Conservation (phyloP, 2,113 vertebrate genomes). For the Aspiorhynchus laticeps region DNA sequence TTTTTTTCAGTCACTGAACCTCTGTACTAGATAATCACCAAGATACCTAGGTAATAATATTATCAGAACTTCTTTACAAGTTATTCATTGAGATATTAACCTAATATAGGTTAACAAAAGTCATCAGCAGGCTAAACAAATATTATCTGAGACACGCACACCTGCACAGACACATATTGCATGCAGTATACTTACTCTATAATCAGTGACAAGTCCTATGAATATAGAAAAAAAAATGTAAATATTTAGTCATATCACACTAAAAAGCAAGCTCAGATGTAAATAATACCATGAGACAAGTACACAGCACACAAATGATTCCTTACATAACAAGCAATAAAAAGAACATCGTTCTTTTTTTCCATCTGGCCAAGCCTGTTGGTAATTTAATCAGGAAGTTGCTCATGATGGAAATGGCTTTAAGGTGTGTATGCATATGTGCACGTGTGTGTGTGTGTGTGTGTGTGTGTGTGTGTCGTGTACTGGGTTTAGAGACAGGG, state of each 20-base stretch:
- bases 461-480: constrained; percentile 10
- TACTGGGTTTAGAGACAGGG: constrained; percentile 25
- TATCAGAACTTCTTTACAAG: background rate
- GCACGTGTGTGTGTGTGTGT: constrained; percentile 3
- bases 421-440: constrained; percentile 26
- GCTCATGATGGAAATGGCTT: constrained; percentile 24
- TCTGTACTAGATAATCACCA: background rate
- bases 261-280: background rate
- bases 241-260: constrained; percentile 4
- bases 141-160: background rate
- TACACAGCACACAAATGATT: constrained; percentile 46
- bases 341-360: background rate
- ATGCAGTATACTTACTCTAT: constrained; percentile 82
- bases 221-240: constrained; percentile 51
- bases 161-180: background rate
- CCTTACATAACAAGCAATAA: background rate
- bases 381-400: constrained; percentile 18
- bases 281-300: background rate
- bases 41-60: background rate
- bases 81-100: background rate
- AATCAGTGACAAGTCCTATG: constrained; percentile 92
- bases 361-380: background rate
- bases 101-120: background rate
- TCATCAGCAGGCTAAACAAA: background rate
- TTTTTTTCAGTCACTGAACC: background rate